Evolutionary conservation across 2,113 vertebrate genomes (phyloP).

Genomic region (Erythrolamprus reginae): DNA sequence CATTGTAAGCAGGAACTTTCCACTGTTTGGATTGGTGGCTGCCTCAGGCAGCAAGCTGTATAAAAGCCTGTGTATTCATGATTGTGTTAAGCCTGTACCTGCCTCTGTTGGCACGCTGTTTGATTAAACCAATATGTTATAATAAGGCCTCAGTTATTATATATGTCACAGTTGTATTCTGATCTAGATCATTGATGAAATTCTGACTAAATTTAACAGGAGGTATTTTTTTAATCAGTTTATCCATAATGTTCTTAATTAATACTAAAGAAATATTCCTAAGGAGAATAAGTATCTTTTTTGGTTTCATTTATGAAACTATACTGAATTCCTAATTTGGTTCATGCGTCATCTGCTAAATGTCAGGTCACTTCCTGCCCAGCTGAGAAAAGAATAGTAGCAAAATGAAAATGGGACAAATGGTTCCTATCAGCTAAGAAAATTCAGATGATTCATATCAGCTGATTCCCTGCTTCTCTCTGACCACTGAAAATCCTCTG

Average conservation of each 20-base stretch:
- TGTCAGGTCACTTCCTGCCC: neutral
- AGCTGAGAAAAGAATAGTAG: neutral
- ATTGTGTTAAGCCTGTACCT: too few species aligned
- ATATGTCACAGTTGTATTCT: neutral
- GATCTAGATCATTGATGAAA: neutral
- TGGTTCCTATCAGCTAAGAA: neutral
- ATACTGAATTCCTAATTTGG: neutral
- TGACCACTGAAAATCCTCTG: rapidly evolving
- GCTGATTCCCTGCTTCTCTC: neutral
- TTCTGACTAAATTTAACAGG: neutral
- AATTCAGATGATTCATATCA: neutral
- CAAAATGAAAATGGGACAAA: neutral
- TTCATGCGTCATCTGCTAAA: neutral
- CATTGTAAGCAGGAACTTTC: too few species aligned
- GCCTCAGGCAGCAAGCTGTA: too few species aligned
- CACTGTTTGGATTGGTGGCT: too few species aligned
- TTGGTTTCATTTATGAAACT: neutral
- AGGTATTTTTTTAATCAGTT: neutral
- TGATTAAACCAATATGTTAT: too few species aligned
- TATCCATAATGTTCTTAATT: neutral
- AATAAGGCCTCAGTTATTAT: too few species aligned
- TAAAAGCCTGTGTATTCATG: too few species aligned
- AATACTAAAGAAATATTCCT: neutral
- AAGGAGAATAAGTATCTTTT: neutral
- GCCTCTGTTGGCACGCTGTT: too few species aligned